Evolutionary conservation across 2,113 vertebrate genomes (phyloP), one percentile per base, ranked within the genome.

Genomic region (Addax nasomaculatus): DNA sequence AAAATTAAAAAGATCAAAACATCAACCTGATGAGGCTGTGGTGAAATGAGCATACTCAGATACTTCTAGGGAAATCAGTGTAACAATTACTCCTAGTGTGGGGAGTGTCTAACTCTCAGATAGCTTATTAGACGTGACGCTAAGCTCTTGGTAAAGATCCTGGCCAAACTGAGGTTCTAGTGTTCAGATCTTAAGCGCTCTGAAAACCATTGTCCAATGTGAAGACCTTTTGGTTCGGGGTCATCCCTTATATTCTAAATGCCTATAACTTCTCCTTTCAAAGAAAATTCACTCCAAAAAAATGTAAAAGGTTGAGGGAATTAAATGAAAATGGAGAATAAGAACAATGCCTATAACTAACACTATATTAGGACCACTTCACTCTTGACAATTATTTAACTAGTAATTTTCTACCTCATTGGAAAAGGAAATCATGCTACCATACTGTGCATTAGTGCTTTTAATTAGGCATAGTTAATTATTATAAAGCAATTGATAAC

Each of bases 1-100:
- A 95, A n/a, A 78, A 89, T 58, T 57, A 27, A 96, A 93, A 95
- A 85, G 33, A 93, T 81, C 25, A 96, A 94, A 95, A 89, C 30
- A 62, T 45, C 78, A 92, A 92, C 15, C 7, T 87, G 29, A 5
- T 85, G 11, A 76, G 39, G 14, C 14, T 96, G 60, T 33, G 49
- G 57, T 93, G 6, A 93, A 95, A 91, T 10, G 70, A 29, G 8
- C 15, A 58, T 51, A 70, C 27, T 53, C 30, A 84, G 57, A 80
- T 43, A 62, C 1, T 84, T 93, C 47, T 39, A 76, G 19, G 47
- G 13, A 91, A 96, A 36, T 79, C 49, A 64, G 3, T 30, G 6
- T 2, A 92, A 36, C n/a, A 70, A 81, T 60, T 53, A 10, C 6
- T 86, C 25, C 3, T 86, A 27, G 64, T 19, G 7, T 84, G 64